Percentiles rank a stretch among this genome's conserved stretches.
Evolutionary conservation across 2,797 vertebrate species (phyloP).

Genomic region (Cyclura pinguis): DNA sequence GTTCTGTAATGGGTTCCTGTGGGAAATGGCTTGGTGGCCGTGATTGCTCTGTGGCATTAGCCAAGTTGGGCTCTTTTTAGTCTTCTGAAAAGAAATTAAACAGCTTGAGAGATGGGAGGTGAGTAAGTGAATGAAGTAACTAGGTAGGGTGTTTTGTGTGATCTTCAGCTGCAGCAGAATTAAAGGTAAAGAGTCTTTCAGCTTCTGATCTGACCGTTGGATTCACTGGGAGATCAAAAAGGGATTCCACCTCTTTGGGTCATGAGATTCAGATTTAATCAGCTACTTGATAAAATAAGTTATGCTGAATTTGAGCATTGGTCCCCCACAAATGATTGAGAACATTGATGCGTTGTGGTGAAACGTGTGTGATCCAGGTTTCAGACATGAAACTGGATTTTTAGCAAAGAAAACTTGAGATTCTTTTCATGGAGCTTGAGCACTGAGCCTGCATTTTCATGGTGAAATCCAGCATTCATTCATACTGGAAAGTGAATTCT

Average conservation of each 20-base stretch:
- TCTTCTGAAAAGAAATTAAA: background rate
- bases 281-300: background rate
- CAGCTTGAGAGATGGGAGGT: background rate
- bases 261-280: background rate
- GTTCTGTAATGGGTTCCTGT: background rate
- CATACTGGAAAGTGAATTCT: background rate
- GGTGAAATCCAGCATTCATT: background rate
- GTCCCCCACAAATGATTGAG: background rate
- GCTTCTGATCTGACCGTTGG: background rate
- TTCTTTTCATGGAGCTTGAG: background rate
- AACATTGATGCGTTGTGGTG: background rate
- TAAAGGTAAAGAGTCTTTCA: background rate
- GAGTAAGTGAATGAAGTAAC: background rate
- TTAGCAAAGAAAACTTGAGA: background rate
- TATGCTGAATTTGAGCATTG: background rate
- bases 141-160: background rate
- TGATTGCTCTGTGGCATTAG: background rate
- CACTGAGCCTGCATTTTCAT: background rate
- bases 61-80: background rate
- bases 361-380: background rate
- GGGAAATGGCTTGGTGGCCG: background rate
- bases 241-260: background rate
- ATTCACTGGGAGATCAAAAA: background rate
- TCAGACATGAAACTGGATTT: background rate
- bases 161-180: background rate